Evolutionary conservation across 1,140 invertebrate species (phyloP), one percentile per base, ranked within the genome.

Genomic region (Globodera rostochiensis): DNA sequence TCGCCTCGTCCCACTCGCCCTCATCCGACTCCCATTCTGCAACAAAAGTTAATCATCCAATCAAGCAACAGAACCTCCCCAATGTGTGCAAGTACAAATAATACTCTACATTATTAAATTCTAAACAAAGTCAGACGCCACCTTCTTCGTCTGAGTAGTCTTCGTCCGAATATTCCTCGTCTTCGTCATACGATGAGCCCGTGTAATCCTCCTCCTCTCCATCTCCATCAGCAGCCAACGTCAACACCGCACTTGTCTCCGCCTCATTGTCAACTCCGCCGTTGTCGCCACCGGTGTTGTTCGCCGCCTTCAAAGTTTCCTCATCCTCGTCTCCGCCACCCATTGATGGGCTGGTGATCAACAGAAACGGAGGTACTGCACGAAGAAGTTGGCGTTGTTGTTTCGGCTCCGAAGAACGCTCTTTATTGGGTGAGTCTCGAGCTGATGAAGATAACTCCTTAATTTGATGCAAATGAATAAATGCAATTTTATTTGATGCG

Each of bases 21-120:
- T 67, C 60, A 53, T 81, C 80, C n/a, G 80, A 81, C 77, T 81
- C 80, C 49, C 71, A 81, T 77, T 81, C 70, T 79, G 46, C 21
- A 21, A 19, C 46, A 74, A 74, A 19, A 25, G 11, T 49, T 21
- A 15, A 9, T 50, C 13, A 49, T 21, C 74, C 9, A 74, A 74
- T 25, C 36, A 36, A 36, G 36, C 36, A 36, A 36, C 36, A 36
- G 36, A 36, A 36, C 73, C n/a, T n/a, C 73, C 36, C 25, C 1
- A 77, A 70, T 77, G 46, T 49, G n/a, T 76, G 75, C 25, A 45
- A 36, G 36, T 36, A 36, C 25, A 36, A 36, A 36, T n/a, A n/a
- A 36, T 36, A 36, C 25, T 36, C 25, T 36, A 36, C 25, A 36
- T 36, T 36, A 36, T 36, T 36, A 36, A 36, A 36, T 36, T 36